Base-by-base conservation (phyloP, 2,888 invertebrate genomes). In the Euspilapteryx auroguttella region DNA sequence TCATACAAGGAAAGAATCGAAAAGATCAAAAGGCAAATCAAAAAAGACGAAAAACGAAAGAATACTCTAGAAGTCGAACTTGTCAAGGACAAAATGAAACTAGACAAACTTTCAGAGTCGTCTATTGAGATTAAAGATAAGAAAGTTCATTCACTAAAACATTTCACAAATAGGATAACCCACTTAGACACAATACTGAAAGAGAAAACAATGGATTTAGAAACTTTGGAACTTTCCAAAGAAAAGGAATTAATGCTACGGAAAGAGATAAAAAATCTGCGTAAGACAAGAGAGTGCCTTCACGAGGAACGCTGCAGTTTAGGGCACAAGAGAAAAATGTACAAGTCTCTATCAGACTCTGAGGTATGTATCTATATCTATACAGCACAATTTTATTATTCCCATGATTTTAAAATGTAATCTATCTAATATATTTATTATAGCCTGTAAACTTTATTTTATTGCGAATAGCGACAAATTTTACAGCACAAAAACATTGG, bases 181-280 rank as follows among this genome's bases (percentile, higher is more conserved):
- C 85, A 85, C 36, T 49, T 86, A 28, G 83, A 86, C 47, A 82
- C 81, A 45, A 82, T 85, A 37, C 55, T 86, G 21, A 85, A 84
- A 42, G 85, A 86, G 41, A 86, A 86, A 47, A 82, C 83, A 0
- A 80, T 81, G 54, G 82, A 84, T 53, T 61, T 85, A 27, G 82
- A 82, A 35, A 81, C 77, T 37, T 68, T 78, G 31, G 78, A 79
- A 28, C 57, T 79, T 32, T 61, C 71, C 3, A 79, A 80, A 33
- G 81, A 82, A 30, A 81, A 83, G 32, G 86, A 86, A 44, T 68
- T 81, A 2, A 54, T 75, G 55, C 47, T 89, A 15, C 76, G 90
- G 12, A 85, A 86, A 40, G 92, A 92, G 68, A 92, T 93, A 25
- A 79, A 86, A 38, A 88, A 89, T 49, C 63, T 93, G 21, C 77